Evolutionary conservation across 1,140 invertebrate genomes (phyloP).

Genomic region (Drosophila nikananu): DNA sequence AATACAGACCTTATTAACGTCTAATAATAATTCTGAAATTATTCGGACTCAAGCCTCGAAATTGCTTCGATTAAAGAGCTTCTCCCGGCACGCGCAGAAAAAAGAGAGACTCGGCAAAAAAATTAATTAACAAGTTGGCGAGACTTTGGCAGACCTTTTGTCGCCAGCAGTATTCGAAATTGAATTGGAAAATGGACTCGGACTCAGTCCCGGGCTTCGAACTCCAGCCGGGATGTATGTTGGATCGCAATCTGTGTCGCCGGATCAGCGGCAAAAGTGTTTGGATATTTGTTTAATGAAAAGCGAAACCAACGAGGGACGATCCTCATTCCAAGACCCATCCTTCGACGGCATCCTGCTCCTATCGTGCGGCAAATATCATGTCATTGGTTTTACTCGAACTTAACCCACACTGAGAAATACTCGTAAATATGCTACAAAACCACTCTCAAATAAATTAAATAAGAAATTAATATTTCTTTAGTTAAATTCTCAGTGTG

Average conservation of each 20-base stretch:
- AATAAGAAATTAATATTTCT: not conserved
- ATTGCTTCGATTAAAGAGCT: slow-evolving; percentile 17
- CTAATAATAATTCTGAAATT: not conserved
- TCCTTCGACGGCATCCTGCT: slow-evolving; percentile 35
- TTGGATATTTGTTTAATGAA: slow-evolving; percentile 83
- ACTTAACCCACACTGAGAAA: slow-evolving; percentile 31
- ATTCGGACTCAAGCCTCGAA: slow-evolving; percentile 16
- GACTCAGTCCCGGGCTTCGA: slow-evolving; percentile 5
- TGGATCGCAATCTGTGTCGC: slow-evolving; percentile 70
- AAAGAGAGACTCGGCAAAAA: slow-evolving; percentile 20
- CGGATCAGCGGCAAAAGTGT: slow-evolving; percentile 81
- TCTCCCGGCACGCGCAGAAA: slow-evolving; percentile 35
- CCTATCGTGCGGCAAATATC: slow-evolving; percentile 72
- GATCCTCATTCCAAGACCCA: slow-evolving; percentile 9
- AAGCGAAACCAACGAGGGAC: slow-evolving; percentile 65
- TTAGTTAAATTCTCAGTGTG: not conserved
- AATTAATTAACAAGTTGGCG: slow-evolving; percentile 57
- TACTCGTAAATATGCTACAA: not conserved
- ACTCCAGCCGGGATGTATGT: slow-evolving; percentile 34
- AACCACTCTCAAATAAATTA: not conserved
- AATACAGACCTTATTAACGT: not conserved
- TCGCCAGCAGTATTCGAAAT: slow-evolving; percentile 60
- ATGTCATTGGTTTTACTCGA: slow-evolving; percentile 75
- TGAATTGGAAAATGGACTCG: slow-evolving; percentile 46
- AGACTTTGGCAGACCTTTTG: slow-evolving; percentile 69